A percentile compares a stretch with the other conserved stretches of the same genome.
Evolutionary conservation across 1,140 invertebrate genomes (phyloP).

Genomic region (Episyrphus balteatus): DNA sequence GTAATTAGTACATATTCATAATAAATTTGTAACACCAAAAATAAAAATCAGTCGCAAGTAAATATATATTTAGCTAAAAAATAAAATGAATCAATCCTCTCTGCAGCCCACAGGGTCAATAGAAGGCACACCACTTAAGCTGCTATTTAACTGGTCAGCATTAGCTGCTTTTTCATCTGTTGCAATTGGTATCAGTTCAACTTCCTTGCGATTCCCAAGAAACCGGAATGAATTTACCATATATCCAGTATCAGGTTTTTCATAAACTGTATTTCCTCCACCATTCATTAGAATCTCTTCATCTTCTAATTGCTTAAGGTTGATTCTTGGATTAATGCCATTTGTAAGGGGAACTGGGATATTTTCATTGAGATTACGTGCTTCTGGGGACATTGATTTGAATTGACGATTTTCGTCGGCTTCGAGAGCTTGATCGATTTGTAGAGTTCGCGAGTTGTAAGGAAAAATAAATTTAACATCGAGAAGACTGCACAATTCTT

Average conservation of each 20-base stretch:
- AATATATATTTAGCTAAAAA: background rate
- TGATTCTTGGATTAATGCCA: background rate
- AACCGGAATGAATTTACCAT: slow-evolving; percentile 23
- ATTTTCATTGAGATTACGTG: background rate
- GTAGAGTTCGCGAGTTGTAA: slow-evolving; percentile 14
- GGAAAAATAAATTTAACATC: slow-evolving; percentile 28
- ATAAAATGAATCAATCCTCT: background rate
- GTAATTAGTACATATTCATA: slow-evolving; percentile 13
- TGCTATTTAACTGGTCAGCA: slow-evolving; percentile 4
- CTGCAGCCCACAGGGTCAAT: slow-evolving; percentile 1
- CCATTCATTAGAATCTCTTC: background rate
- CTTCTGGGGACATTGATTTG: slow-evolving; percentile 6
- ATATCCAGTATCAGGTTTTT: slow-evolving; percentile 26
- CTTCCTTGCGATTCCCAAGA: slow-evolving; percentile 21
- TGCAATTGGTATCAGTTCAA: slow-evolving; percentile 25
- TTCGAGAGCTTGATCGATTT: slow-evolving; percentile 31
- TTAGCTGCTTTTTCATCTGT: slow-evolving; percentile 27
- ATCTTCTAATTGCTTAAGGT: background rate
- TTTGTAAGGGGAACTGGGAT: background rate
- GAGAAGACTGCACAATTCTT: slow-evolving; percentile 34
- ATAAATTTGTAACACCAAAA: background rate
- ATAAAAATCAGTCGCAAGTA: background rate
- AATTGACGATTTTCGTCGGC: slow-evolving; percentile 28
- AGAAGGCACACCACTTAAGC: slow-evolving; percentile 21
- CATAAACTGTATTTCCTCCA: slow-evolving; percentile 8